These are phyloP conservation scores for Cryptus armator DNA, from an alignment of 2,888 invertebrate species.

Conservation along the genomic window DNA sequence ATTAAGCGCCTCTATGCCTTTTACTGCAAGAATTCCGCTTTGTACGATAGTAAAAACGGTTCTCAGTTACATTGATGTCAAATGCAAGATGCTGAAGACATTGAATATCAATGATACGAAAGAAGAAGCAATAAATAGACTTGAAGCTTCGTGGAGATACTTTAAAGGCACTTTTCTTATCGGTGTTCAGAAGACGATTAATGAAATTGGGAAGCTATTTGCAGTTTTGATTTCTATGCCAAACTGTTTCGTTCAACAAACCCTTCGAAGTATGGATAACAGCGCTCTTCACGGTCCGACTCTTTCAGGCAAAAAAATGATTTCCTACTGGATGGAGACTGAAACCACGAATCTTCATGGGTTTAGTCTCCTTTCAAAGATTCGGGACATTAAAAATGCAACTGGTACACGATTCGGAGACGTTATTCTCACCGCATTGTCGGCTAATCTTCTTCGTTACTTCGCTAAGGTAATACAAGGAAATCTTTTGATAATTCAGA, in stretches of 20 bases:
- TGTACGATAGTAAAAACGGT: constrained; percentile 14
- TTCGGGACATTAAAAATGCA: constrained; percentile 74
- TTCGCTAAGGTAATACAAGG: constrained; percentile 82
- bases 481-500: not conserved
- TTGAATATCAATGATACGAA: constrained; percentile 44
- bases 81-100: constrained; percentile 43
- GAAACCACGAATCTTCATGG: constrained; percentile 74
- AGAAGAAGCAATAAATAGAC: constrained; percentile 9
- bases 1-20: constrained; percentile 74
- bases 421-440: constrained; percentile 85
- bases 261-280: constrained; percentile 81
- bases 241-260: constrained; percentile 76
- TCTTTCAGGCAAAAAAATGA: constrained; percentile 84
- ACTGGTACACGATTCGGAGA: constrained; percentile 85
- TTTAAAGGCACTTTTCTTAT: constrained; percentile 32
- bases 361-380: constrained; percentile 82
- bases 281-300: constrained; percentile 85
- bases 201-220: constrained; percentile 27
- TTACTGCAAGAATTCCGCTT: constrained; percentile 60
- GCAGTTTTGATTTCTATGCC: constrained; percentile 71
- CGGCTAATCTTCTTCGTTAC: constrained; percentile 85
- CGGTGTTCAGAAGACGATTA: constrained; percentile 23
- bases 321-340: constrained; percentile 77
- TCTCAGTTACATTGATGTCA: constrained; percentile 28
- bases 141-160: constrained; percentile 17